A percentile compares a stretch with the other conserved stretches of the same genome.
Evolutionary conservation across 2,113 vertebrate genomes (phyloP).

Genomic region (Laticauda colubrina): DNA sequence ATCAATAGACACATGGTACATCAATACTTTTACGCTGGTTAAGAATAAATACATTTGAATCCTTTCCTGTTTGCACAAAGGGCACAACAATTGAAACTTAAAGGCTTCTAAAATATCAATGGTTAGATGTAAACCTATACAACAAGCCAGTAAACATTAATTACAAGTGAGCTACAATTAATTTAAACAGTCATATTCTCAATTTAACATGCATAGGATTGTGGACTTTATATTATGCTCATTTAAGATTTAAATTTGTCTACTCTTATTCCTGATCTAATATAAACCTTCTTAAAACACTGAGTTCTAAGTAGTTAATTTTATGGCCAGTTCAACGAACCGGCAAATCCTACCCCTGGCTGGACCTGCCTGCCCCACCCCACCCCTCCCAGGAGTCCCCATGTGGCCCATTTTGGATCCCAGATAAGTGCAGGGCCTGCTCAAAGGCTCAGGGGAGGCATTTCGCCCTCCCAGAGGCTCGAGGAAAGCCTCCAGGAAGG

Average conservation of each 20-base stretch:
- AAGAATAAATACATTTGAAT: neutral
- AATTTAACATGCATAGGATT: neutral
- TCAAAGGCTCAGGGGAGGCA: too few species aligned
- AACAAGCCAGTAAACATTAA: neutral
- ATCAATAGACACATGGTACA: neutral
- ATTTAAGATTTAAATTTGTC: neutral
- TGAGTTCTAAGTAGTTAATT: neutral
- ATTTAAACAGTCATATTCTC: neutral
- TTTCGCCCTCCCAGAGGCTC: too few species aligned
- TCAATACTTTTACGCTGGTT: neutral
- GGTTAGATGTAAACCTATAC: neutral
- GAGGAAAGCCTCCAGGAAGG: too few species aligned
- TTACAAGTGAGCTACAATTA: neutral
- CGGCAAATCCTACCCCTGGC: too few species aligned
- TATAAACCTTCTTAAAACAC: neutral
- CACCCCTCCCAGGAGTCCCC: too few species aligned
- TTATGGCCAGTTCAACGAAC: too few species aligned
- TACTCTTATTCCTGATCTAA: neutral
- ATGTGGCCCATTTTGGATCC: too few species aligned
- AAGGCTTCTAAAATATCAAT: neutral
- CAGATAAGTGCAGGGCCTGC: too few species aligned
- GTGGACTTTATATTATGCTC: neutral
- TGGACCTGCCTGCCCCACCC: too few species aligned
- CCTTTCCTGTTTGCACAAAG: neutral
- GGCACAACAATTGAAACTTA: neutral